Conservation (phyloP, 2,797 vertebrate genomes). For the Anguilla marmorata region DNA sequence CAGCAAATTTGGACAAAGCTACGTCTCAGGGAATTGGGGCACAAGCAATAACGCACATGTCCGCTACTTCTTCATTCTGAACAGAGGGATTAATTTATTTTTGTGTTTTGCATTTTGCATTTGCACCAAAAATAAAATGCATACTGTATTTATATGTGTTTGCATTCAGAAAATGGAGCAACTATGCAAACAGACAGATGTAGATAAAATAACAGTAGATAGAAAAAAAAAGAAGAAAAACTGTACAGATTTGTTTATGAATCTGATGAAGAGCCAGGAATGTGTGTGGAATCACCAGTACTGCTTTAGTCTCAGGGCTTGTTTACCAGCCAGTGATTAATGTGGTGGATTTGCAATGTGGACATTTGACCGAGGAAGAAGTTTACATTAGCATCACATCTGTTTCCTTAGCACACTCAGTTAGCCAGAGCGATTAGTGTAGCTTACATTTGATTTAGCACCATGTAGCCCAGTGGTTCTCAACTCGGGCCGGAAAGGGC, state of each 20-base stretch:
- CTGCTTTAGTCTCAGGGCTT: background rate
- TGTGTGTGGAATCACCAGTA: background rate
- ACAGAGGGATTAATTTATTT: background rate
- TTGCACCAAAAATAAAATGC: background rate
- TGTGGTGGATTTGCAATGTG: background rate
- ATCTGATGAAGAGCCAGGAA: background rate
- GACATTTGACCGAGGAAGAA: background rate
- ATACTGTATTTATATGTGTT: too few species aligned
- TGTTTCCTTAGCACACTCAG: background rate
- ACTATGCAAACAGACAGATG: background rate
- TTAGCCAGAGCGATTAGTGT: background rate
- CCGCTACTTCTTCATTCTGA: background rate
- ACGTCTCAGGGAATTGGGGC: background rate
- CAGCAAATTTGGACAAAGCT: constrained; percentile 59
- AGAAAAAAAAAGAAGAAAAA: background rate
- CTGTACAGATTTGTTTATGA: background rate
- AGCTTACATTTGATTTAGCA: background rate
- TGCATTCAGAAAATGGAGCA: background rate
- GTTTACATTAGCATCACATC: background rate
- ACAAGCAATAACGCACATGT: background rate
- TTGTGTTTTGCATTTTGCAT: constrained; percentile 41
- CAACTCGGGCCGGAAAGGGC: too few species aligned
- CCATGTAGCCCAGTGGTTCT: background rate
- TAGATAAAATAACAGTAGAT: too few species aligned
- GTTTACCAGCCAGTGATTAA: background rate